Evolutionary conservation across 2,113 vertebrate species (phyloP).

Genomic region (Eubucco bourcierii): DNA sequence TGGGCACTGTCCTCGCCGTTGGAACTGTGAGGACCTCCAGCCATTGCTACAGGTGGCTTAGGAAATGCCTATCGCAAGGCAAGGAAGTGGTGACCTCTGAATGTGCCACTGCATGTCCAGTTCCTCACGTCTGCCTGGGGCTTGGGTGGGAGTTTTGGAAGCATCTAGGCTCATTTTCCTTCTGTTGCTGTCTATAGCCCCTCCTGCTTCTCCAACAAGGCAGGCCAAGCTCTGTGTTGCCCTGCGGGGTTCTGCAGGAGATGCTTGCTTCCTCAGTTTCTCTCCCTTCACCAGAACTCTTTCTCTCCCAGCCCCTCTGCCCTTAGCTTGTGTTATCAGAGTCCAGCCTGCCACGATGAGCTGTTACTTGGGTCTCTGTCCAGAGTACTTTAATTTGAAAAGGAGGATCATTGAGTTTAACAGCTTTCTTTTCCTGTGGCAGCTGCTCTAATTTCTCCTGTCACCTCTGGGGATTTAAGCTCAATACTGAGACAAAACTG

Average conservation of each 20-base stretch:
- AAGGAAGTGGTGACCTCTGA: background rate
- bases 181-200: rapidly evolving
- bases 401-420: background rate
- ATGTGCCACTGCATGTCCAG: background rate
- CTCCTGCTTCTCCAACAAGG: background rate
- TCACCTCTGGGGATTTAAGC: background rate
- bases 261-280: background rate
- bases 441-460: constrained; percentile 26
- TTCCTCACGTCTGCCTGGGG: background rate
- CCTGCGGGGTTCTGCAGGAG: background rate
- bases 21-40: background rate
- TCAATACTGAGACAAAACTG: background rate
- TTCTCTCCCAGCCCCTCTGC: background rate
- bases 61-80: background rate
- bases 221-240: background rate
- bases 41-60: background rate
- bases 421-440: constrained; percentile 17
- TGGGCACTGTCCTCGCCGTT: background rate
- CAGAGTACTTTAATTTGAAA: constrained; percentile 3
- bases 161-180: background rate
- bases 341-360: background rate
- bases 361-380: constrained; percentile 9
- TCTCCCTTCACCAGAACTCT: background rate
- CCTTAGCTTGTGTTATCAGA: background rate
- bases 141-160: rapidly evolving